phyloP scores from a whole-genome alignment of 2,113 vertebrate species.

The Oryzias celebensis region DNA sequence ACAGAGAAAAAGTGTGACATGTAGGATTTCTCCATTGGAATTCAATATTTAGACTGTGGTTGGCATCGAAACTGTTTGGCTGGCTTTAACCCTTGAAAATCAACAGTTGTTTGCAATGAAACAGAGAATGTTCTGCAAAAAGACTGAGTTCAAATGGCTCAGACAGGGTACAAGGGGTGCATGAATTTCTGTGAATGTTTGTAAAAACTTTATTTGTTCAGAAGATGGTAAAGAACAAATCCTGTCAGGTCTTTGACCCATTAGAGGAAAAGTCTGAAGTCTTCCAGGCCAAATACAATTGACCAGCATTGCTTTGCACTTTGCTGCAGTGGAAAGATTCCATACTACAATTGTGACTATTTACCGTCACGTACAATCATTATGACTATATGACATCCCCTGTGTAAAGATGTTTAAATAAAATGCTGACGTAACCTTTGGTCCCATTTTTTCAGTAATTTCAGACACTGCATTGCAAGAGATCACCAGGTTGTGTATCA shows the following conservation, averaged over 20 bases:
- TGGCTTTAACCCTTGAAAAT: too few species aligned
- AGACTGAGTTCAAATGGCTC: not conserved
- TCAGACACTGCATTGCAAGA: too few species aligned
- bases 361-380: too few species aligned
- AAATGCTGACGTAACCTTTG: not conserved
- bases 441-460: not conserved
- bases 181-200: not conserved
- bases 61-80: too few species aligned
- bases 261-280: not conserved
- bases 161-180: not conserved
- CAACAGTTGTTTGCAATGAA: too few species aligned
- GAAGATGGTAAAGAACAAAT: too few species aligned
- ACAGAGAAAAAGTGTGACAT: too few species aligned
- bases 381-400: not conserved
- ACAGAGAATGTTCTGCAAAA: not conserved
- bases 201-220: not conserved
- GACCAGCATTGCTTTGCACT: not conserved
- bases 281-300: not conserved
- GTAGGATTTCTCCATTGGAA: too few species aligned
- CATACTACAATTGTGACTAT: not conserved
- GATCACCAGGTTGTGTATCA: too few species aligned
- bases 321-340: not conserved
- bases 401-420: not conserved
- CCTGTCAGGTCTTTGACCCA: not conserved
- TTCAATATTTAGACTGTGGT: too few species aligned